Conservation (phyloP, 2,797 vertebrate species). For the Syndactyla subalaris region DNA sequence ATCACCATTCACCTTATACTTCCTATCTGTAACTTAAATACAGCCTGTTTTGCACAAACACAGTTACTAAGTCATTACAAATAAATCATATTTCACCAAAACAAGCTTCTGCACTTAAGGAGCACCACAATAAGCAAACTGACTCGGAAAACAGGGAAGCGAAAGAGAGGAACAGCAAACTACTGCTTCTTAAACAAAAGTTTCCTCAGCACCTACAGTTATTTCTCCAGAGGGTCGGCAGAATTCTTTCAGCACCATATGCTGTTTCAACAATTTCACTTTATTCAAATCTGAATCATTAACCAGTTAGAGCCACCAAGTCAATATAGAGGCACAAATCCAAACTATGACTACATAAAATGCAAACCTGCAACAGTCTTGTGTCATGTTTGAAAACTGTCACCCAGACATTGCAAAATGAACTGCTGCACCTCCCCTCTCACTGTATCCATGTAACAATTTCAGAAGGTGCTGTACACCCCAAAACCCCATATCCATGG, state of each 20-base stretch:
- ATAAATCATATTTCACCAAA: not conserved
- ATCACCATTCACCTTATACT: not conserved
- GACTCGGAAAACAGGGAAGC: not conserved
- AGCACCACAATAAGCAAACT: not conserved
- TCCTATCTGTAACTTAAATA: not conserved
- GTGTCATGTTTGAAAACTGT: not conserved
- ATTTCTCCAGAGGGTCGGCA: slow-evolving; percentile 59
- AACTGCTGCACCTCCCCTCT: not conserved
- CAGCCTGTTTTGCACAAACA: not conserved
- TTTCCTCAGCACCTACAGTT: slow-evolving; percentile 46
- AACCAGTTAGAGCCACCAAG: not conserved
- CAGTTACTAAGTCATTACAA: not conserved
- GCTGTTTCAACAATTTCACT: not conserved
- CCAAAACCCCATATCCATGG: not conserved
- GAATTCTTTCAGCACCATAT: not conserved
- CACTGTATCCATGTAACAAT: not conserved
- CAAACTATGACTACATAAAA: not conserved
- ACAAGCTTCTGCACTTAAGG: not conserved
- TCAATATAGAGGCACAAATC: not conserved
- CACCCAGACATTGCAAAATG: not conserved
- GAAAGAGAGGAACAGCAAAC: not conserved
- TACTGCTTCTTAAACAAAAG: not conserved
- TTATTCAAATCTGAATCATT: not conserved
- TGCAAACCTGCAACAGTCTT: not conserved
- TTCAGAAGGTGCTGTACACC: not conserved